phyloP scores from a whole-genome alignment of 2,797 vertebrate species.

The Tenualosa thibaudeaui region DNA sequence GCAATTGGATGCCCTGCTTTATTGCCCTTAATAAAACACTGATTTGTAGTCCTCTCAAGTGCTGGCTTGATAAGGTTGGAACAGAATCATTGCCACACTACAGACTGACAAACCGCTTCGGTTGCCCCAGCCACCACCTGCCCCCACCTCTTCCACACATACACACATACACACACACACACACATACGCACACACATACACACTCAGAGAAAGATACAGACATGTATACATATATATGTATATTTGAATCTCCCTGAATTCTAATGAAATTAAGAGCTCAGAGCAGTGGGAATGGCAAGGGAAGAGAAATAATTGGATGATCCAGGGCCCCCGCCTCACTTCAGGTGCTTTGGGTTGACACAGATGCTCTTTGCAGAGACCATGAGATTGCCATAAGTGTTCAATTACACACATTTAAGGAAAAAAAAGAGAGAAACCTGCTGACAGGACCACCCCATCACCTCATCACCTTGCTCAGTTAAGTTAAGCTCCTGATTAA shows the following conservation, averaged over 20 bases:
- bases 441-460: slow-evolving; percentile 11
- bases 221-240: not conserved
- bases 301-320: slow-evolving; percentile 59
- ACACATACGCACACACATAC: not conserved
- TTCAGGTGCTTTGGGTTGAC: slow-evolving; percentile 62
- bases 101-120: slow-evolving; percentile 53
- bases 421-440: not conserved
- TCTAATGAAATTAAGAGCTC: slow-evolving; percentile 65
- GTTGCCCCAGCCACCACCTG: slow-evolving; percentile 28
- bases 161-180: not conserved
- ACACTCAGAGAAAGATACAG: not conserved
- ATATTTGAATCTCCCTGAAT: slow-evolving; percentile 52
- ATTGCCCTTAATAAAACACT: slow-evolving; percentile 78
- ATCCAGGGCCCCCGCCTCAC: slow-evolving; percentile 53
- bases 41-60: slow-evolving; percentile 79
- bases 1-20: slow-evolving; percentile 75
- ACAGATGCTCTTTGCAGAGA: slow-evolving; percentile 57
- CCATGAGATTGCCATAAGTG: slow-evolving; percentile 64
- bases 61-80: slow-evolving; percentile 74
- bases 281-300: slow-evolving; percentile 44
- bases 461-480: slow-evolving; percentile 29
- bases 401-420: slow-evolving; percentile 68
- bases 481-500: slow-evolving; percentile 69
- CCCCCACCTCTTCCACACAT: not conserved
- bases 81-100: slow-evolving; percentile 65